Base-by-base conservation (phyloP, 2,888 invertebrate genomes). In the Hartigia nigra region DNA sequence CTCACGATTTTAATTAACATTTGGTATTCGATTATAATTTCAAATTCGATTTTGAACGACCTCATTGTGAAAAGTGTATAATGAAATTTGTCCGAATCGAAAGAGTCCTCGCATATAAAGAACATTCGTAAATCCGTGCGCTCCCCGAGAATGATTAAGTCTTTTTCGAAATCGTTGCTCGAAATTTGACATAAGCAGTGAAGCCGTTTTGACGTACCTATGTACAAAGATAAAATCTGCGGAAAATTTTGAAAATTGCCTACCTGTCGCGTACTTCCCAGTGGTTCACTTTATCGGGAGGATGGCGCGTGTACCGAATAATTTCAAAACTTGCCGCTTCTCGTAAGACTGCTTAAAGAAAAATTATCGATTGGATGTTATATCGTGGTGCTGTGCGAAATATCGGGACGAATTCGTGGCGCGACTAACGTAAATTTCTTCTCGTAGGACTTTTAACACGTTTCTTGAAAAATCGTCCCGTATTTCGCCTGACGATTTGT, bases 271-370 rank as follows among this genome's bases (percentile, higher is more conserved):
- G 74, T 55, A 35, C 37, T 70, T 72, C 39, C 72, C 75, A 69
- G 32, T 31, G 55, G 23, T 32, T 32, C 32, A 12, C 72, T 72
- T 72, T n/a, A 31, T 31, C 34, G 31, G 23, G 31, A 9, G 72
- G 2, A 72, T 72, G 72, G 1, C 31, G 23, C 31, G 69, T 70
- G 72, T 81, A 31, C 77, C 76, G 70, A 78, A 74, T 70, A 78
- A 78, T 83, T 85, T 84, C 84, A 84, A 85, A 84, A 84, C 82
- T 87, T 87, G 84, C 85, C 86, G 86, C 85, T 85, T 85, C 78
- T 80, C 76, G 87, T 87, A 89, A 90, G 90, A 90, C 89, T 90
- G 89, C 89, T 90, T 90, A 85, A 85, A 23, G 14, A 74, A 78
- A 79, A 77, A 77, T 74, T 79, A 75, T 39, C 79, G 77, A 69